Evolutionary conservation across 2,888 invertebrate genomes (phyloP), one percentile per base, ranked within the genome.

Genomic region (Drosophila peninsularis): DNA sequence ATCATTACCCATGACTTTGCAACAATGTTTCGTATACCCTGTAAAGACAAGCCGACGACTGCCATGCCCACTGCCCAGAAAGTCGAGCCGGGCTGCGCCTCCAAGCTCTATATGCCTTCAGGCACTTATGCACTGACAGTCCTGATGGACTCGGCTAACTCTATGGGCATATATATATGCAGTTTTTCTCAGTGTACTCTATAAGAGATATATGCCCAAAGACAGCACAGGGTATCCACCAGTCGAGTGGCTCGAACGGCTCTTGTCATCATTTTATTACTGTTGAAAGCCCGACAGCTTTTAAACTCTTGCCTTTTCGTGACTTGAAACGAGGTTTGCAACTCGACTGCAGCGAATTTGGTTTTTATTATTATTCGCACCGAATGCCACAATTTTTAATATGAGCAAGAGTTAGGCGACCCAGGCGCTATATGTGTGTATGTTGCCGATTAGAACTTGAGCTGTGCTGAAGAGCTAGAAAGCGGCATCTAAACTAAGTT

Each of bases 1-100:
- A 91, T 91, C 90, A 90, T 88, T 87, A 82, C 76, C 88, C 86
- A 82, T 91, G 90, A 90, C 90, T 89, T 86, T 81, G 87, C 90
- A 77, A 65, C 30, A 56, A 71, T 55, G 21, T 45, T 45, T 24
- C 27, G 14, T 2, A 69, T 39, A 67, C 71, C 62, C 62, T 65
- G 64, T 9, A 24, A 9, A 7, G 9, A 11, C 9, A 34, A 10
- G 6, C 9, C 21, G 14, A 14, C 21, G 21, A 34, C 11, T 5
- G 21, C 10, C 14, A 19, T 34, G n/a, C 5, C 45, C 13, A 6
- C 7, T 1, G 1, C 21, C 4, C 3, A 1, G 24, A 21, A 42
- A 7, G 7, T 7, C 42, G 1, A 42, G 6, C 13, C 19, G 2
- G 19, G 13, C 13, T 13, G 11, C 9, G 11, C 5, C 17, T 5